A percentile compares a stretch with the other conserved stretches of the same genome.
These are phyloP conservation scores for Abrostola tripartita DNA, from an alignment of 2,888 invertebrate genomes.

Conservation along the genomic window DNA sequence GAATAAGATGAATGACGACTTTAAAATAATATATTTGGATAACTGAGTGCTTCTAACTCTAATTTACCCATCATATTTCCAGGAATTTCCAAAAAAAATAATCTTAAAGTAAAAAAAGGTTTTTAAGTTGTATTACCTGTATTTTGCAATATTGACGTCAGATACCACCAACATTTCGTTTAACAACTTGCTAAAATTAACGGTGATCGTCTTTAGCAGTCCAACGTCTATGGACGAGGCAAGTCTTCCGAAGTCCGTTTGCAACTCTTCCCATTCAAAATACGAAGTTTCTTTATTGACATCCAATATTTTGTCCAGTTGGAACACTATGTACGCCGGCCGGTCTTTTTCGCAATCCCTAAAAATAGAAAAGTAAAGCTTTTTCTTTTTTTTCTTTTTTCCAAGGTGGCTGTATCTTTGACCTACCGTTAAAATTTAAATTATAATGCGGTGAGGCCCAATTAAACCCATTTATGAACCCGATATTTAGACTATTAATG, in stretches of 20 bases:
- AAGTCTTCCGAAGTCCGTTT: slow-evolving; percentile 85
- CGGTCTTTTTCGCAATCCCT: slow-evolving; percentile 92
- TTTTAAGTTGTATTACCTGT: slow-evolving; percentile 74
- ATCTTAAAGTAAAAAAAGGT: not conserved
- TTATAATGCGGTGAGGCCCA: not conserved
- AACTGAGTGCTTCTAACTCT: too few species aligned
- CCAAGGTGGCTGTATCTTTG: too few species aligned
- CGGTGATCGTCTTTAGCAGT: slow-evolving; percentile 86
- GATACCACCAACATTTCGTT: slow-evolving; percentile 88
- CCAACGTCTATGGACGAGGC: slow-evolving; percentile 87
- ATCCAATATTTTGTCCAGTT: slow-evolving; percentile 91
- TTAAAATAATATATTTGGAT: too few species aligned
- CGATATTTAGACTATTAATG: too few species aligned
- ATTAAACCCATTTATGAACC: not conserved
- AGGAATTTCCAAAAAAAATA: too few species aligned
- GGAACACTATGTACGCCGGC: slow-evolving; percentile 92
- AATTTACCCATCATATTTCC: too few species aligned
- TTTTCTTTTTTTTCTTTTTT: too few species aligned
- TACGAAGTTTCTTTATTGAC: slow-evolving; percentile 90
- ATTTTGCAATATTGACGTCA: slow-evolving; percentile 89
- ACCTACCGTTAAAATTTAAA: too few species aligned
- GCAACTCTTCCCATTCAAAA: slow-evolving; percentile 89
- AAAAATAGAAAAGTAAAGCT: slow-evolving; percentile 51
- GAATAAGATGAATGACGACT: too few species aligned
- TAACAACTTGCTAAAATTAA: slow-evolving; percentile 87